phyloP scores from a whole-genome alignment of 2,888 invertebrate genomes.

The Drosophila cracens region DNA sequence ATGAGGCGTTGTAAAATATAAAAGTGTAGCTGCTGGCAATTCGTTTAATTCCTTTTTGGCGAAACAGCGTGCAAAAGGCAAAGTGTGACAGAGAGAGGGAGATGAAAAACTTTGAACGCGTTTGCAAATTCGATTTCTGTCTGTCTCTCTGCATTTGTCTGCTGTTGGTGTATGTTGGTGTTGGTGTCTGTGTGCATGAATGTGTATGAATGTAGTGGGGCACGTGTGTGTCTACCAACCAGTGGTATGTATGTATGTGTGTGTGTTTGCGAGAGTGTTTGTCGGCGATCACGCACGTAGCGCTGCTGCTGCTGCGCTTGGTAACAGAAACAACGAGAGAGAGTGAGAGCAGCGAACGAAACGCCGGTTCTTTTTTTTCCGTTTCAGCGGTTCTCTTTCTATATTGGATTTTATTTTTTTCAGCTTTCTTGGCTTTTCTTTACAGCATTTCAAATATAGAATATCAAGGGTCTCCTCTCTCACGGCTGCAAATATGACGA shows the following conservation, averaged over 20 bases:
- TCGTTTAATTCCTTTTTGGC: constrained; percentile 66
- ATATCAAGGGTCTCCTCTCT: constrained; percentile 80
- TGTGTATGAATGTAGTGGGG: constrained; percentile 81
- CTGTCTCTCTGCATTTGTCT: constrained; percentile 26
- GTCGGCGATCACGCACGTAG: constrained; percentile 70
- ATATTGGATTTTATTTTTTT: constrained; percentile 37
- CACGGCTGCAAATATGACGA: constrained; percentile 44
- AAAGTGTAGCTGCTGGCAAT: constrained; percentile 53
- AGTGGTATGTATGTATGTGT: constrained; percentile 47
- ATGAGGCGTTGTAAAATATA: constrained; percentile 71
- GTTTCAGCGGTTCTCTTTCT: constrained; percentile 34
- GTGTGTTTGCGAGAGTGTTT: constrained; percentile 60
- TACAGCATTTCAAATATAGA: constrained; percentile 82
- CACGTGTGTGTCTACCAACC: constrained; percentile 80
- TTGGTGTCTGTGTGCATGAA: constrained; percentile 11
- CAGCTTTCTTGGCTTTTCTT: constrained; percentile 60
- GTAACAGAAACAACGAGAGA: constrained; percentile 58
- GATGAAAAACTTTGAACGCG: constrained; percentile 58
- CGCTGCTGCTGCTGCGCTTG: constrained; percentile 57
- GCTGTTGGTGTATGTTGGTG: constrained; percentile 26
- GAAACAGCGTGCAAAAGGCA: constrained; percentile 46
- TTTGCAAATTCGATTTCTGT: constrained; percentile 68
- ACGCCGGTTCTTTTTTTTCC: constrained; percentile 75
- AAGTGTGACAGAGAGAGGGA: constrained; percentile 21
- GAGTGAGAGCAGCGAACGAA: constrained; percentile 51